These are phyloP conservation scores for Drosophila littoralis DNA, from an alignment of 1,140 invertebrate genomes.

Conservation along the genomic window DNA sequence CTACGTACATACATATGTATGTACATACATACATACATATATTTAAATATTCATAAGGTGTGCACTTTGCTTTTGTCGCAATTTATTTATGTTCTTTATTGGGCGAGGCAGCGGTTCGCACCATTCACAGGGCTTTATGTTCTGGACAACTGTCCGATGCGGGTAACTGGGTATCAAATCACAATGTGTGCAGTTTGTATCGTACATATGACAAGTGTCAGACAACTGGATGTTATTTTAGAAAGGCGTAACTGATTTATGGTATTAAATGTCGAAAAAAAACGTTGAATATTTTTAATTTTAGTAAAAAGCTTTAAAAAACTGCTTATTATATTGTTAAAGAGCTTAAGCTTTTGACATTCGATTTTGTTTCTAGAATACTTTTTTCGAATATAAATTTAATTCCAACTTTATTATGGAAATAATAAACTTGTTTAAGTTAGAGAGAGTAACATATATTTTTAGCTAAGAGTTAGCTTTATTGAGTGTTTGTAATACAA, in stretches of 20 bases:
- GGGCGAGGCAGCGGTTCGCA: conserved; percentile 49
- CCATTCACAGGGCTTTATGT: conserved; percentile 38
- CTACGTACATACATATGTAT: conserved; percentile 58
- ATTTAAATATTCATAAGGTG: conserved; percentile 82
- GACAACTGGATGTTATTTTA: not conserved
- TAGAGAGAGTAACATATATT: no score
- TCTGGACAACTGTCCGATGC: conserved; percentile 15
- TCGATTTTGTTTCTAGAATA: no score
- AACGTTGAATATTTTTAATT: not conserved
- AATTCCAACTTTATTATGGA: no score
- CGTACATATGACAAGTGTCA: not conserved
- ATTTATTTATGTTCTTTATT: conserved; percentile 76
- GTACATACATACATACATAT: conserved; percentile 32
- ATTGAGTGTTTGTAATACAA: no score
- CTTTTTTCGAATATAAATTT: no score
- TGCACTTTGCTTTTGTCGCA: conserved; percentile 72
- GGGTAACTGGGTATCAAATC: conserved; percentile 33
- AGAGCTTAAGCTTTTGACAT: no score
- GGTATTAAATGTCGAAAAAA: not conserved
- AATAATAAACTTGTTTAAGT: no score
- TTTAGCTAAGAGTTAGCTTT: no score
- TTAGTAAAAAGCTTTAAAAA: not conserved
- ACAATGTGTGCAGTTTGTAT: not conserved
- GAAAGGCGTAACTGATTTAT: conserved; percentile 16
- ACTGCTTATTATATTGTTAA: no score